These are phyloP conservation scores for Zaprionus lachaisei DNA, from an alignment of 1,140 invertebrate species.

Conservation along the genomic window DNA sequence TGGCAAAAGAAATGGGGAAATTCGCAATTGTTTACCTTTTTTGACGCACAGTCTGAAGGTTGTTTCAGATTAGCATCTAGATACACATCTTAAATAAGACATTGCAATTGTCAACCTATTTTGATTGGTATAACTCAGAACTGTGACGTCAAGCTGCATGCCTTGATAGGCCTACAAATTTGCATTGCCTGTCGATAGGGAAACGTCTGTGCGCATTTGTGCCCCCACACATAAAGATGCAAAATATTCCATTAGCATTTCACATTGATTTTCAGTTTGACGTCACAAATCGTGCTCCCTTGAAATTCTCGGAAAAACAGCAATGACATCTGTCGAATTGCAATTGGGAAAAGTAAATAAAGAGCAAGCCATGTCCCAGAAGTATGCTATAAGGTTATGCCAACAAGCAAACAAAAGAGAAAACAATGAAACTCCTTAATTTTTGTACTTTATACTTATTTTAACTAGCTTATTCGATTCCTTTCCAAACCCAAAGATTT, in stretches of 20 bases:
- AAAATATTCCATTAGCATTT: constrained; percentile 1
- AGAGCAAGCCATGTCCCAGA: not conserved
- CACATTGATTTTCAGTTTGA: constrained; percentile 37
- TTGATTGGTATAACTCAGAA: not conserved
- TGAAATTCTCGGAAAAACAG: not conserved
- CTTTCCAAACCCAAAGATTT: too few relatives aligned
- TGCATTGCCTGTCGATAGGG: constrained; percentile 23
- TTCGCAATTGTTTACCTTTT: constrained; percentile 29
- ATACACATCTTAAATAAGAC: too few relatives aligned
- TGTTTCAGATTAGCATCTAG: not conserved
- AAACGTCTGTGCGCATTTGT: constrained; percentile 15
- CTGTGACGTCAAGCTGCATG: constrained; percentile 45
- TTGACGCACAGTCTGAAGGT: not conserved
- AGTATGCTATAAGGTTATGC: not conserved
- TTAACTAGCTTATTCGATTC: too few relatives aligned
- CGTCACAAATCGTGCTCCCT: constrained; percentile 17
- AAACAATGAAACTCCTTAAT: too few relatives aligned
- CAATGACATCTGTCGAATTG: not conserved
- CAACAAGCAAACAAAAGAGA: not conserved
- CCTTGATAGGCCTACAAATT: constrained; percentile 1
- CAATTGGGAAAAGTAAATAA: not conserved
- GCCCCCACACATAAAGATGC: not conserved
- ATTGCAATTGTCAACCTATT: not conserved
- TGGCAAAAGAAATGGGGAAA: not conserved
- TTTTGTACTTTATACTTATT: too few relatives aligned